Evolutionary conservation across 2,113 vertebrate genomes (phyloP).

Genomic region (Picathartes gymnocephalus): DNA sequence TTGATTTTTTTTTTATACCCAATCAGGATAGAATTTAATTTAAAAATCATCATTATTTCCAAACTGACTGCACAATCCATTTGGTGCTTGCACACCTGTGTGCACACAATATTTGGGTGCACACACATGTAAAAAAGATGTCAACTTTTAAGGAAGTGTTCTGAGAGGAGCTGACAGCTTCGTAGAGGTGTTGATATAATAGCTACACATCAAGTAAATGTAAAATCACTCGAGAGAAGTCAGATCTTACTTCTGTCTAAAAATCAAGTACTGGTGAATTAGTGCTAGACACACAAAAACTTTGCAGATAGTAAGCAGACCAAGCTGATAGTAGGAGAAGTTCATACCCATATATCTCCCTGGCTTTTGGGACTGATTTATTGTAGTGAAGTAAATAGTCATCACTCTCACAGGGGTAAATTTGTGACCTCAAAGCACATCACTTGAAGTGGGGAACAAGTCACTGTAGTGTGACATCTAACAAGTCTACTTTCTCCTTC

Average conservation of each 20-base stretch:
- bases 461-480: neutral
- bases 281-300: neutral
- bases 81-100: neutral
- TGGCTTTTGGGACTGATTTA: neutral
- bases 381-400: neutral
- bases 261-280: neutral
- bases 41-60: neutral
- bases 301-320: neutral
- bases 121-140: neutral
- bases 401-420: neutral
- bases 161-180: neutral
- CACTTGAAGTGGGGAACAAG: neutral
- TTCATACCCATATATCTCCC: neutral
- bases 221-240: neutral
- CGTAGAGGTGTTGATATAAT: neutral
- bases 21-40: neutral
- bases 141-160: neutral
- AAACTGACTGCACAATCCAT: neutral
- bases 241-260: neutral
- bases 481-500: neutral
- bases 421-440: neutral
- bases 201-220: neutral
- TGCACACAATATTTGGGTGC: neutral
- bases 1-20: accelerated
- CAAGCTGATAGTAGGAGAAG: neutral